Base-by-base conservation (phyloP, 2,113 vertebrate species). In the Lates calcarifer region DNA sequence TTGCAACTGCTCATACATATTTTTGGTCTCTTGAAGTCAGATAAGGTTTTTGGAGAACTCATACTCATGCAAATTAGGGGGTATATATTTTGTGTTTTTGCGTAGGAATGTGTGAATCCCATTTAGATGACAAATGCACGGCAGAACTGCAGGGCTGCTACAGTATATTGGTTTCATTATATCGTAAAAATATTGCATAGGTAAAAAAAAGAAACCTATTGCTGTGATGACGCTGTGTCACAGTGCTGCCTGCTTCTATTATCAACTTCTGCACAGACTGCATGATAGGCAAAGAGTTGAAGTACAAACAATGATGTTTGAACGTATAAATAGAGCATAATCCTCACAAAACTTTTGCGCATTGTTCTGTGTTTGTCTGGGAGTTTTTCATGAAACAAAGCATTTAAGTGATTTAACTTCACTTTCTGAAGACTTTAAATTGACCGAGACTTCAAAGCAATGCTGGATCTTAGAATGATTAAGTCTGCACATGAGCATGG, bases 251-350 rank as follows among this genome's bases (percentile, higher is more conserved):
- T 58, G 31, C 60, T 45, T 81, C 29, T n/a, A 18, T 31, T 78
- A 73, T 75, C 55, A 55, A 53, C 43, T 22, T 77, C 74, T 56
- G 29, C 49, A 49, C 69, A 0, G 73, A 73, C 61, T 35, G 66
- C 15, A 1, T 35, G 43, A 74, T 68, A 45, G 63, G 60, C 13
- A 31, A 13, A 55, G 55, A 49, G 74, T 8, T 24, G 47, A 65
- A 64, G 60, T 35, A 24, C 22, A 58, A 76, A 76, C 33, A 62
- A 13, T 64, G 37, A 22, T 33, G 29, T 31, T 26, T 62, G 28
- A 74, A 68, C 35, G 14, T 65, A 71, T 60, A 74, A 86, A 84
- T 45, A 15, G 49, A 77, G 72, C 9, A 41, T 29, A 53, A 70
- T 60, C 35, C 26, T 18, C n/a, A 18, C 15, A 35, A 35, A 65